Percentiles rank a stretch among this genome's conserved stretches.
These are phyloP conservation scores for Platycercus adscitus DNA, from an alignment of 2,113 vertebrate species.

Conservation along the genomic window DNA sequence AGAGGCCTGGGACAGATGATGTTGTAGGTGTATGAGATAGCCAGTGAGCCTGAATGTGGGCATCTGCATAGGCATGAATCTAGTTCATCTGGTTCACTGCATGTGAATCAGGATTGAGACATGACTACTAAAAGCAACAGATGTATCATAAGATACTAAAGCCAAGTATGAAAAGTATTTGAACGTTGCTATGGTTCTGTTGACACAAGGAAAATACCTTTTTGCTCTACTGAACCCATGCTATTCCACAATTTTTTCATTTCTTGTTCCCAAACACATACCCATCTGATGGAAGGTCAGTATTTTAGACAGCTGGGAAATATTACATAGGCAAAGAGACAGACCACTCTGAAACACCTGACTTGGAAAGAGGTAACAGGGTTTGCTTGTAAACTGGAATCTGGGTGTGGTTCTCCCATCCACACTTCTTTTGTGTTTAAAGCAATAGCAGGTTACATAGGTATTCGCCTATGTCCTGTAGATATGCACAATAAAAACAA, in stretches of 20 bases:
- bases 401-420: not conserved
- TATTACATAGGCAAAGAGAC: not conserved
- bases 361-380: not conserved
- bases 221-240: constrained; percentile 18
- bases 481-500: not conserved
- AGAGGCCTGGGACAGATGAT: not conserved
- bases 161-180: constrained; percentile 19
- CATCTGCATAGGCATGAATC: not conserved
- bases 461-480: not conserved
- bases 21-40: not conserved
- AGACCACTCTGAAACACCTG: not conserved
- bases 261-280: not conserved
- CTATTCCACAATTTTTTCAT: not conserved
- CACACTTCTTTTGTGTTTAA: not conserved
- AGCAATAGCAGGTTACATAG: not conserved
- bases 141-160: constrained; percentile 30
- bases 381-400: not conserved
- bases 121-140: constrained; percentile 23
- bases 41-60: not conserved
- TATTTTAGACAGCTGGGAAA: not conserved
- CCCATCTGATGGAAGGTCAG: no score
- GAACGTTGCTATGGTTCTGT: not conserved
- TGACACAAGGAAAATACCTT: constrained; percentile 59
- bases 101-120: constrained; percentile 19
- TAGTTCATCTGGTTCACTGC: constrained; percentile 39